Percentiles rank a stretch among this genome's conserved stretches.
These are phyloP conservation scores for Scopus umbretta DNA, from an alignment of 2,113 vertebrate species.

Conservation along the genomic window DNA sequence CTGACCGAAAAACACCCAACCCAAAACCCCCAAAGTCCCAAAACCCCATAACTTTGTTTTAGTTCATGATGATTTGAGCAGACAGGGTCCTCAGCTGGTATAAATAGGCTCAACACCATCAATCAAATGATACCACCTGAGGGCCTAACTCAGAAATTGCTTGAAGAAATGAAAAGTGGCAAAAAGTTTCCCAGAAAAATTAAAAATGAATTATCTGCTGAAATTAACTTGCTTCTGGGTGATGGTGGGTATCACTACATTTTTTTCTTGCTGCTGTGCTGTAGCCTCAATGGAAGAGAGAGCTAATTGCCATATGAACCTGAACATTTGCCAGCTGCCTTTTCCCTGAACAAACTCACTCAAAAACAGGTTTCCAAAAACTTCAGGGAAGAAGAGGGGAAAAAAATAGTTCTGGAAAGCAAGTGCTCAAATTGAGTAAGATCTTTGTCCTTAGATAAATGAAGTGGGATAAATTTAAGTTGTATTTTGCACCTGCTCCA, in stretches of 20 bases:
- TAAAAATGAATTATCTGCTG: neutral
- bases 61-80: neutral
- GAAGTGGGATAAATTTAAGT: neutral
- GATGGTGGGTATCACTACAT: neutral
- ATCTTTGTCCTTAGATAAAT: neutral
- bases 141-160: neutral
- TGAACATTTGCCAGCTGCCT: neutral
- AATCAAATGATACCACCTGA: neutral
- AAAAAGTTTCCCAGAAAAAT: neutral
- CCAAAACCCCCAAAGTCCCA: neutral
- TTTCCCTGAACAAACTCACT: neutral
- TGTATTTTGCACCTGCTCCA: neutral
- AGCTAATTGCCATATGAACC: neutral
- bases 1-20: neutral
- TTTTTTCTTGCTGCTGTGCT: neutral
- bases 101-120: neutral
- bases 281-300: neutral
- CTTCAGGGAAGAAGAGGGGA: neutral
- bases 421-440: neutral
- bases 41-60: neutral
- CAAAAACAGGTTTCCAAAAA: neutral
- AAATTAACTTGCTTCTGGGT: neutral
- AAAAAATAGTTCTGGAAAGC: neutral
- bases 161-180: neutral
- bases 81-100: neutral